Evolutionary conservation across 1,140 invertebrate species (phyloP), one percentile per base, ranked within the genome.

Genomic region (Galendromus occidentalis): DNA sequence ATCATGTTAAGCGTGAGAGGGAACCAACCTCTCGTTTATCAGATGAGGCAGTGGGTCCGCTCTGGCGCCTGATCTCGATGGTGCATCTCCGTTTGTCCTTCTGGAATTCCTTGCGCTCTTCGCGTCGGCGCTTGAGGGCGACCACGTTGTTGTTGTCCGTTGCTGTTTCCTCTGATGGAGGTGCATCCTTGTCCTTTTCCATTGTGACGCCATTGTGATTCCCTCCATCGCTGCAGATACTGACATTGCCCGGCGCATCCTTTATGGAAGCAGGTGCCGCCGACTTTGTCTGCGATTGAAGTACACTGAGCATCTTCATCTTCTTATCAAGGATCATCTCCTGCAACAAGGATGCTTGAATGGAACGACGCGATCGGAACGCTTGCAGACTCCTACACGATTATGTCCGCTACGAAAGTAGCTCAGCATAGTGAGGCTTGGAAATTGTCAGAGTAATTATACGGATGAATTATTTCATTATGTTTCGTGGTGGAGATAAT

Each of bases 81-180:
- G 51, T 25, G 33, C 51, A 29, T 59, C 51, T 59, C 51, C 51
- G 51, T 59, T 59, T 59, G 25, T 59, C 51, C 20, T 59, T 59
- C 12, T 29, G 14, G n/a, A 33, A 29, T 9, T 59, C 51, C 22
- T 59, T 59, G 51, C 51, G 51, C 14, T 59, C 51, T 14, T 25
- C 33, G 4, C 33, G 33, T 39, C 51, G 51, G n/a, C 22, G 51
- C 14, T 59, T 33, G 14, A 59, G 14, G 9, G 6, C 51, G 51
- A 25, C 22, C 14, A 59, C 33, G 22, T 59, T 59, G 22, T 59
- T 59, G 22, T 59, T 59, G 51, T 59, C 51, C 14, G 33, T 1
- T 14, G 51, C 51, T 22, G 33, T 39, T 39, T 59, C 51, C 6
- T 59, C 51, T 17, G 51, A 59, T 25, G 51, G 25, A 9, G 25